These are phyloP conservation scores for Torymus tubicola DNA, from an alignment of 2,888 invertebrate genomes.

Conservation along the genomic window DNA sequence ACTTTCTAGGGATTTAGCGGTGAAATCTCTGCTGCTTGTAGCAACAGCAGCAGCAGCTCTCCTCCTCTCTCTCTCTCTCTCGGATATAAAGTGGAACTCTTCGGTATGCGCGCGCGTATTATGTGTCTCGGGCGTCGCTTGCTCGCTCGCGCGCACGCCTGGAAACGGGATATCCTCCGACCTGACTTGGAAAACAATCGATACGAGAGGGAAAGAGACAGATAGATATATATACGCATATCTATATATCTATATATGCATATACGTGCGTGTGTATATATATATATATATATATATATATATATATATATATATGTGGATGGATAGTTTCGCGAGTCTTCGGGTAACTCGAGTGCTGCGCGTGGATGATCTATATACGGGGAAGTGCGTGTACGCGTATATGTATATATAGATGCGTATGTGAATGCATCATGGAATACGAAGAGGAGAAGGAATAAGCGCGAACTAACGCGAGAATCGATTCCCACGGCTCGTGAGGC, in stretches of 20 bases:
- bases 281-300: no score
- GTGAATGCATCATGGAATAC: no score
- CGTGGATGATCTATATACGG: constrained; percentile 57
- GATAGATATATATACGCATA: not conserved
- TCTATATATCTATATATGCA: not conserved
- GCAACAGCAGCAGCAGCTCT: constrained; percentile 13
- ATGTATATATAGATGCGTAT: not conserved
- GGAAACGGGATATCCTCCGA: constrained; percentile 74
- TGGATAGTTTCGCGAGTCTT: constrained; percentile 8
- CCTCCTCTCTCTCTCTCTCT: not conserved
- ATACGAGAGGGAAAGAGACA: constrained; percentile 61
- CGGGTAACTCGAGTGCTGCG: constrained; percentile 47
- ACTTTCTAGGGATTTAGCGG: constrained; percentile 64
- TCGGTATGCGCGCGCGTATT: constrained; percentile 72
- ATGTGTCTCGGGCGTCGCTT: constrained; percentile 67
- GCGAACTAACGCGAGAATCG: constrained; percentile 52
- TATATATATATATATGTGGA: not conserved
- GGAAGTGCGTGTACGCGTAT: not conserved
- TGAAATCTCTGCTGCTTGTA: constrained; percentile 56
- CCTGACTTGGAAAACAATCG: constrained; percentile 72
- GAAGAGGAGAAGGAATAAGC: not conserved
- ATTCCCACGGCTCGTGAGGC: constrained; percentile 64
- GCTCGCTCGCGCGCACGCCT: constrained; percentile 32
- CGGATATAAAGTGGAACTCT: constrained; percentile 49
- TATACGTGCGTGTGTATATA: not conserved